These are phyloP conservation scores for Brachionus sp. DNA, from an alignment of 1,140 invertebrate species.

Conservation along the genomic window DNA sequence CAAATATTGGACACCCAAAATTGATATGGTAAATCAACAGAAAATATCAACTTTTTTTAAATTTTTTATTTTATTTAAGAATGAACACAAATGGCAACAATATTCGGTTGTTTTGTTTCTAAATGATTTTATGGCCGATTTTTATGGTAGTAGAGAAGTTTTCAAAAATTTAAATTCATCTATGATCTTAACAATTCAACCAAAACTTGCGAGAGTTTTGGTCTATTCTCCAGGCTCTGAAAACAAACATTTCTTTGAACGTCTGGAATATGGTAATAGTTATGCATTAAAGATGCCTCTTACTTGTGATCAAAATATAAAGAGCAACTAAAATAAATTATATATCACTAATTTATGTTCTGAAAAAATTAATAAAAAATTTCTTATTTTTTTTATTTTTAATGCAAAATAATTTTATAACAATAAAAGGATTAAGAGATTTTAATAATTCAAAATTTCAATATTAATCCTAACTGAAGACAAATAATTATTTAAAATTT, in stretches of 20 bases:
- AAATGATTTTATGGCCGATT: conserved; percentile 32
- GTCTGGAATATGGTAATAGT: background rate
- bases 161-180: background rate
- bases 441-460: background rate
- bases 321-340: background rate
- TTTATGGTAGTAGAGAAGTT: background rate
- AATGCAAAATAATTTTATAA: too few species aligned
- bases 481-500: background rate
- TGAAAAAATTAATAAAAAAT: too few species aligned
- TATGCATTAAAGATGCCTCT: conserved; percentile 1
- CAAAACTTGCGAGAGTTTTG: conserved; percentile 5
- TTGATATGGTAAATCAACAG: background rate
- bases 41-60: background rate
- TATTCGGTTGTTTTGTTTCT: conserved; percentile 13
- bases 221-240: conserved; percentile 17
- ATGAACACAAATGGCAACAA: background rate
- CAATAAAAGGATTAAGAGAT: too few species aligned
- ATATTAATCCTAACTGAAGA: background rate
- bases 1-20: background rate
- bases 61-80: background rate
- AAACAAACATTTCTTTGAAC: conserved; percentile 7
- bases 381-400: too few species aligned
- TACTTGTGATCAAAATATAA: background rate
- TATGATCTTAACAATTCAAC: background rate
- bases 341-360: background rate